Base-by-base conservation (phyloP, 2,888 invertebrate species). In the Aleiodes testaceus region DNA sequence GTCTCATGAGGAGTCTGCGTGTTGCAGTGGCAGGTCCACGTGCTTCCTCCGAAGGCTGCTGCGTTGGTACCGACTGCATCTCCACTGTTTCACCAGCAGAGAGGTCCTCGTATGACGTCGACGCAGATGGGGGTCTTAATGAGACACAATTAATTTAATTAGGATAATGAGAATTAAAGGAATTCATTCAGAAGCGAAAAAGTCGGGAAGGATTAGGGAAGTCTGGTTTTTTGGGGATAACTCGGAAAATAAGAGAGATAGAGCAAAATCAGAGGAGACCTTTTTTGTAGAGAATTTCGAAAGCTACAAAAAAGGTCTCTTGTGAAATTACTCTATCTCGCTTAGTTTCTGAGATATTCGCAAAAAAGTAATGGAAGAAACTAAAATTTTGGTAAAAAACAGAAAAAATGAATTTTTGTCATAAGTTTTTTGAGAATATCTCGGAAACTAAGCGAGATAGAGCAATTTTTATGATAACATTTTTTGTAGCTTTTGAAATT, bases 81-180 rank as follows among this genome's bases (percentile, higher is more conserved):
- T 88, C 88, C 52, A 88, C 79, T 14, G 80, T 82, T 69, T 87
- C 87, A 47, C 88, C 91, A 68, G 92, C 83, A 75, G 94, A 93
- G 42, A 95, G 87, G 84, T 95, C 93, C 87, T 95, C 94, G 84
- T 94, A 95, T 0, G 94, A 93, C 50, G 91, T 90, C 0, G 88
- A 86, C 6, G 89, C 87, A 20, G 90, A 87, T 3, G 89, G 82
- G 59, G 91, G 90, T 77, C 93, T 93, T 80, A 84, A 83, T 67
- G 71, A 65, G 44, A 36, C n/a, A 50, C 20, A 71, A 45, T 20
- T 45, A 6, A 73, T n/a, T 64, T 11, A 65, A 65, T 49, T 55
- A 63, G 49, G 42, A 42, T 36, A 14, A 30, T 36, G 14, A 47
- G 63, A 65, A 36, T 63, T 26, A 18, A 65, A 44, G 16, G 44